These are phyloP conservation scores for Gymnothorax reevesii DNA, from an alignment of 2,797 vertebrate species.

Conservation along the genomic window DNA sequence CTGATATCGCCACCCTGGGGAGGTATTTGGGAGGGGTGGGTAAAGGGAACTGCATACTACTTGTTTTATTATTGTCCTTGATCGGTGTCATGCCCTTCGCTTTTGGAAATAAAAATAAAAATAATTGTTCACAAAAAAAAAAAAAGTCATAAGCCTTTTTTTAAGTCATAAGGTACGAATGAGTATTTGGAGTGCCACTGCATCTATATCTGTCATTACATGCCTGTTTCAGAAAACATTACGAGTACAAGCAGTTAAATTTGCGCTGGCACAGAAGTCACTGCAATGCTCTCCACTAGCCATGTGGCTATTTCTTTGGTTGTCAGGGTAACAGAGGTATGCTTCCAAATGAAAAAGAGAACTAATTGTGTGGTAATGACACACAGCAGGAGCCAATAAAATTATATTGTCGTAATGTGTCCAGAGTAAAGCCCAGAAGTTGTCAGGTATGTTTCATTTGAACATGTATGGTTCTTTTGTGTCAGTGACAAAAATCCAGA, in stretches of 20 bases:
- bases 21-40: no score
- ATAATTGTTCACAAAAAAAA: no score
- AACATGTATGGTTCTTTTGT: neutral
- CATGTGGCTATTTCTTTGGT: constrained; percentile 35
- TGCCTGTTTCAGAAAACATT: neutral
- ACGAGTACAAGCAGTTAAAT: neutral
- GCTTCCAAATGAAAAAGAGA: constrained; percentile 20
- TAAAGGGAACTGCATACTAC: no score
- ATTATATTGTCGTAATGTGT: neutral
- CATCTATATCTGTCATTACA: neutral
- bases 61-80: no score
- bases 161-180: neutral
- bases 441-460: neutral
- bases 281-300: neutral
- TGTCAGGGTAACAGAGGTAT: constrained; percentile 45
- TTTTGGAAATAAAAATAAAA: no score
- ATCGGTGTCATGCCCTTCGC: no score
- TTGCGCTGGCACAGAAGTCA: constrained; percentile 15
- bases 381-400: constrained; percentile 28
- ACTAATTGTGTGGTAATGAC: constrained; percentile 18
- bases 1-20: no score
- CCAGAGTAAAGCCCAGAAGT: neutral
- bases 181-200: neutral
- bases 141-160: no score
- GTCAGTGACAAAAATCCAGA: neutral